Evolutionary conservation across 2,888 invertebrate genomes (phyloP).

Genomic region (Xanthorhoe spadicearia): DNA sequence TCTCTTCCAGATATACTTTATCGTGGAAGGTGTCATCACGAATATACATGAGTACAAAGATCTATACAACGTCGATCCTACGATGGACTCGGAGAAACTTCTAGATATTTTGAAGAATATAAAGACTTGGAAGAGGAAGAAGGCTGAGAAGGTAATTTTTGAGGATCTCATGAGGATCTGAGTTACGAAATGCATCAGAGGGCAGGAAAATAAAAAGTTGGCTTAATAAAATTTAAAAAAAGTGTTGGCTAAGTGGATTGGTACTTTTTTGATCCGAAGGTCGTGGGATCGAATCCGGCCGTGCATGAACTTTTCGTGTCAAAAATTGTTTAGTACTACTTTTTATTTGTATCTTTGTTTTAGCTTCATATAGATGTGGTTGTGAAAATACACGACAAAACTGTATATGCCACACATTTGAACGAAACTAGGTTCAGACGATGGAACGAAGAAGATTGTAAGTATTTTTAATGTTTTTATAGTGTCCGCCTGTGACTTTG

Average conservation of each 20-base stretch:
- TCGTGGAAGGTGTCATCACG: slow-evolving; percentile 78
- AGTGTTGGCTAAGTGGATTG: too few species aligned
- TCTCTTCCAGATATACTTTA: slow-evolving; percentile 84
- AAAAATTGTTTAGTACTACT: too few species aligned
- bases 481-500: too few species aligned
- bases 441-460: slow-evolving; percentile 86
- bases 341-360: too few species aligned
- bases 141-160: slow-evolving; percentile 78
- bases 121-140: slow-evolving; percentile 75
- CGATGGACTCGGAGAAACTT: slow-evolving; percentile 66
- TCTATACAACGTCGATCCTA: slow-evolving; percentile 61
- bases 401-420: slow-evolving; percentile 87
- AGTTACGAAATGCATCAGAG: too few species aligned
- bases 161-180: too few species aligned
- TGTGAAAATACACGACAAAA: slow-evolving; percentile 87
- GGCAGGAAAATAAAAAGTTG: too few species aligned
- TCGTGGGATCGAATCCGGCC: too few species aligned
- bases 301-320: too few species aligned
- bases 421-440: slow-evolving; percentile 87
- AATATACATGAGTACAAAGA: slow-evolving; percentile 70
- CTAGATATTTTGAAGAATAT: slow-evolving; percentile 74
- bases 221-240: too few species aligned
- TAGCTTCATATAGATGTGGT: slow-evolving; percentile 88
- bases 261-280: too few species aligned
- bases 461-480: slow-evolving; percentile 63